Evolutionary conservation across 2,113 vertebrate species (phyloP), one percentile per base, ranked within the genome.

Genomic region (Picathartes gymnocephalus): DNA sequence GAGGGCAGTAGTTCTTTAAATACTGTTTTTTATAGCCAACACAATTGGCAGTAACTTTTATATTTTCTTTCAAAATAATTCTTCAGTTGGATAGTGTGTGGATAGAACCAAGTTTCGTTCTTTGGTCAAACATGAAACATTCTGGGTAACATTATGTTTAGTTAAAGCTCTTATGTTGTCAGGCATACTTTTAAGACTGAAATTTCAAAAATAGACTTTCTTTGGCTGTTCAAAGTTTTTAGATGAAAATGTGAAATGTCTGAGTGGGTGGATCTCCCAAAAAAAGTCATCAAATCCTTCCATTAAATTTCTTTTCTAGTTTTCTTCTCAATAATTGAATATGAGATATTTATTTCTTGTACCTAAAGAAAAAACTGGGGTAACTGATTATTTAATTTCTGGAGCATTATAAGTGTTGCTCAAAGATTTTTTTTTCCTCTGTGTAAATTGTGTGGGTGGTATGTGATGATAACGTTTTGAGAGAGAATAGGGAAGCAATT

Each of bases 11-110:
- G 88, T 86, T 89, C 69, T 92, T 96, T 72, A 89, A 94, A 73
- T 90, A 73, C 64, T 68, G 28, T 24, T 71, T 85, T 93, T 92
- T 72, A 51, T 87, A 93, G 65, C 83, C 48, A 95, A 71, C 83
- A 68, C 60, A 64, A 25, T 95, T 91, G 88, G 86, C 86, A 95
- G 80, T 81, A 83, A 68, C 51, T 91, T 92, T 54, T 27, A 33
- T 88, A 53, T 94, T 81, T 92, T 91, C 87, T 81, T 95, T 92
- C 40, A 93, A 78, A 94, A 79, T 83, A 93, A 51, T 66, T 65
- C 42, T 80, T 92, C 27, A 15, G 39, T 71, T 86, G 53, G 17
- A 28, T 92, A 48, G 39, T 64, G 31, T 86, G 37, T 56, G 48
- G 47, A 71, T 81, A 84, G 82, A 88, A 92, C 42, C 37, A 78